A percentile compares a stretch with the other conserved stretches of the same genome.
phyloP scores from a whole-genome alignment of 1,140 invertebrate genomes.

The Archivesica marissinica region DNA sequence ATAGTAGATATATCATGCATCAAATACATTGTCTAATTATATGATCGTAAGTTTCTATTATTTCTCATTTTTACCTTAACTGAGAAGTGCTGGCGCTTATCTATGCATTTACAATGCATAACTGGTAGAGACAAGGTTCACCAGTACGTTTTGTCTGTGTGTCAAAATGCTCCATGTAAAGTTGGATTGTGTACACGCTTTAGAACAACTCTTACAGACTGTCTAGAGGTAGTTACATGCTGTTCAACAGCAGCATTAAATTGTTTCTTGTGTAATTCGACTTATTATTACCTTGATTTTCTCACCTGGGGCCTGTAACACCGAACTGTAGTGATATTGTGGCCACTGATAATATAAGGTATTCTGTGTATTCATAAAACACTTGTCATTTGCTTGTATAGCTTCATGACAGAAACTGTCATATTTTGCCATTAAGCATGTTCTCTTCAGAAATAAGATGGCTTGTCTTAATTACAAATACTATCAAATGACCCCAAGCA shows the following conservation, averaged over 20 bases:
- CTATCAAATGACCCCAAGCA: not conserved
- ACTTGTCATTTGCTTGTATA: conserved; percentile 11
- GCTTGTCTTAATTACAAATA: conserved; percentile 18
- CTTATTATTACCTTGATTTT: conserved; percentile 6
- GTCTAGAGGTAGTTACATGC: not conserved
- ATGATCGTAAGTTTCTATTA: too few species aligned
- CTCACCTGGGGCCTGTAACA: conserved; percentile 2
- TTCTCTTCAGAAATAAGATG: not conserved
- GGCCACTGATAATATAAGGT: not conserved
- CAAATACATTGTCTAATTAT: too few species aligned
- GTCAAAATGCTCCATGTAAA: not conserved
- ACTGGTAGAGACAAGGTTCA: too few species aligned
- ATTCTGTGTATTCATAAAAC: not conserved
- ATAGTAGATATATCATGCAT: too few species aligned
- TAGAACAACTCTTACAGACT: not conserved
- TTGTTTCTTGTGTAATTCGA: not conserved
- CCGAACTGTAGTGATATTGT: not conserved
- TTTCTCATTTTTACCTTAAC: too few species aligned
- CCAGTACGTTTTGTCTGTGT: too few species aligned
- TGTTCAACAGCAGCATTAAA: conserved; percentile 4
- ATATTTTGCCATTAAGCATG: not conserved
- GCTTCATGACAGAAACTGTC: conserved; percentile 17
- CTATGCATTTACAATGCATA: too few species aligned
- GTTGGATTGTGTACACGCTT: conserved; percentile 84
- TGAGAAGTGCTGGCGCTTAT: too few species aligned